Evolutionary conservation across 2,888 invertebrate genomes (phyloP), one percentile per base, ranked within the genome.

Genomic region (Theodoxus fluviatilis): DNA sequence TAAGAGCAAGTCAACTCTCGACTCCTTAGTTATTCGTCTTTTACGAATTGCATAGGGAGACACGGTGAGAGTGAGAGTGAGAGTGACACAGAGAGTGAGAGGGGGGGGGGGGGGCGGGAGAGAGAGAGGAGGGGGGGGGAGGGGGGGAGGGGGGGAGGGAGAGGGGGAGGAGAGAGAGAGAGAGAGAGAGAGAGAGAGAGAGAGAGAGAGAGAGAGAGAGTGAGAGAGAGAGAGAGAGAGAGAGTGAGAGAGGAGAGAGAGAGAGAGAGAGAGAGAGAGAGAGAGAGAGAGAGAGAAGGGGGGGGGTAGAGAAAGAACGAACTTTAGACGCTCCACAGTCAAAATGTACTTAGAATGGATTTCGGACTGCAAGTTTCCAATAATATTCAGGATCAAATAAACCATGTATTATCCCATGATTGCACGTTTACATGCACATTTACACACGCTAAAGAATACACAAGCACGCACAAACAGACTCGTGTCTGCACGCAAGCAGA

Each of bases 201-300:
- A 28, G 25, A 61, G 25, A 61, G 33, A 61, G 61, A 61, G 33
- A 61, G 33, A 31, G 61, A 61, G 61, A 61, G 61, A 31, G 25
- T 15, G 61, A 31, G 61, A 61, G 61, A 61, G 28, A 61, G 61
- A 61, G 33, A 61, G 61, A 61, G 33, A 61, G 4, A 6, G 9
- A n/a, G n/a, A n/a, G n/a, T n/a, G n/a, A n/a, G n/a, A n/a, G n/a
- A n/a, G n/a, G n/a, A n/a, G n/a, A n/a, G n/a, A n/a, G n/a, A n/a
- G n/a, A n/a, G n/a, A n/a, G n/a, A n/a, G n/a, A n/a, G n/a, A n/a
- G n/a, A n/a, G n/a, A n/a, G n/a, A n/a, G n/a, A n/a, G n/a, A n/a
- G n/a, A n/a, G n/a, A n/a, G n/a, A n/a, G n/a, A n/a, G n/a, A n/a
- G n/a, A n/a, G n/a, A n/a, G n/a, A n/a, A n/a, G n/a, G n/a, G n/a